Base-by-base conservation (phyloP, 2,797 vertebrate species). In the Lateolabrax maculatus region DNA sequence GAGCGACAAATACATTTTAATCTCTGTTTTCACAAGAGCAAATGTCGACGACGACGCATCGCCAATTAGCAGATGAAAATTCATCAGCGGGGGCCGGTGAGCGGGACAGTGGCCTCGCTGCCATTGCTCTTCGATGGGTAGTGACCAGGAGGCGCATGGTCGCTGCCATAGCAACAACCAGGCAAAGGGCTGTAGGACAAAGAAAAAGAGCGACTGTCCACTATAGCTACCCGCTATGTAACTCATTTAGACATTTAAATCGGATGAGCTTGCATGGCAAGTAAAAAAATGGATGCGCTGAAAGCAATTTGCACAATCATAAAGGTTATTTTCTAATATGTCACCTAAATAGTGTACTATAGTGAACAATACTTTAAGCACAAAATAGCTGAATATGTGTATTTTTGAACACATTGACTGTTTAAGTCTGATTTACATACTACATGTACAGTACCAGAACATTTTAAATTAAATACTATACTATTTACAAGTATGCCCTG, bases 131-230 rank as follows among this genome's bases (percentile, higher is more conserved):
- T 96, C 90, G 83, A 91, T 95, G 95, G 94, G 93, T 93, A 96
- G 93, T 95, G 95, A 96, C 96, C 96, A 96, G 95, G 96, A 96
- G 96, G 95, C 95, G 89, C 90, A 92, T 84, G 95, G 93, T 93
- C 92, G 93, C 87, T 95, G 86, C 29, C 84, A 86, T 92, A 53
- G 92, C 92, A 93, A 94, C 87, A 86, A 77, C 93, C 90, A 93
- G 94, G 92, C 84, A 93, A 93, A 93, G 88, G 94, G 94, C 95
- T 95, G 84, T 90, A 93, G 95, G 58, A 52, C 18, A 56, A 67
- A 56, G 7, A 27, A 61, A 70, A 46, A 52, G 39, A 8, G 46
- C 23, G 37, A 56, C 29, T 72, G 52, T 64, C 48, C 66, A 63
- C 15, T 25, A 55, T 31, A 75, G 75, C n/a, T n/a, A n/a, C n/a